Evolutionary conservation across 2,888 invertebrate species (phyloP).

Genomic region (Sinhomidia bicolor): DNA sequence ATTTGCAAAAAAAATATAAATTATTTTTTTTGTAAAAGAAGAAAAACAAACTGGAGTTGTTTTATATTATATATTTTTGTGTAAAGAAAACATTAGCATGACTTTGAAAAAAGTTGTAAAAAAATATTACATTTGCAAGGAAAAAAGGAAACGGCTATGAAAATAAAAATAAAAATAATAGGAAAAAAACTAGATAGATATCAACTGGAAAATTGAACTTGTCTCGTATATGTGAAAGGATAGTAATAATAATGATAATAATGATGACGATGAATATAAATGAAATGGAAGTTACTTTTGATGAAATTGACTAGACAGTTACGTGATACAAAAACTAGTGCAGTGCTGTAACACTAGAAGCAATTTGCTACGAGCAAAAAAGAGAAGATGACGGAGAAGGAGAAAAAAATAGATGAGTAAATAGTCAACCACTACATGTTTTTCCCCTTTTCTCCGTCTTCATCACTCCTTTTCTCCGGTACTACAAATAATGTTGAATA

Average conservation of each 20-base stretch:
- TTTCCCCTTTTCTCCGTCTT: background rate
- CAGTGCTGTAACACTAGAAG: too few relatives aligned
- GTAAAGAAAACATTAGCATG: too few relatives aligned
- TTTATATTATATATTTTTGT: too few relatives aligned
- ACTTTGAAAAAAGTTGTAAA: too few relatives aligned
- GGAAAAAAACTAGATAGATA: too few relatives aligned
- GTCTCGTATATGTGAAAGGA: background rate
- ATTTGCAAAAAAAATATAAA: too few relatives aligned
- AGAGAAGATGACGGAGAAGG: background rate
- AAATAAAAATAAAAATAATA: too few relatives aligned
- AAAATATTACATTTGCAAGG: too few relatives aligned
- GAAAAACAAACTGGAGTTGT: too few relatives aligned
- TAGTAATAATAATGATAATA: background rate
- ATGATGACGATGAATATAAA: slow-evolving; percentile 13
- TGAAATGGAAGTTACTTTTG: background rate
- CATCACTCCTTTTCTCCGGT: background rate
- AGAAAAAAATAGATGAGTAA: background rate
- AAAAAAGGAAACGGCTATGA: too few relatives aligned
- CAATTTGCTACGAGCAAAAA: background rate
- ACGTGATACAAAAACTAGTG: background rate
- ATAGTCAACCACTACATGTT: slow-evolving; percentile 25
- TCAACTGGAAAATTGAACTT: background rate
- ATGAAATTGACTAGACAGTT: background rate
- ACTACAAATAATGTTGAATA: background rate
- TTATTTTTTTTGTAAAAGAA: too few relatives aligned